Conservation (phyloP, 2,888 invertebrate genomes). For the Hyppa rectilinea region DNA sequence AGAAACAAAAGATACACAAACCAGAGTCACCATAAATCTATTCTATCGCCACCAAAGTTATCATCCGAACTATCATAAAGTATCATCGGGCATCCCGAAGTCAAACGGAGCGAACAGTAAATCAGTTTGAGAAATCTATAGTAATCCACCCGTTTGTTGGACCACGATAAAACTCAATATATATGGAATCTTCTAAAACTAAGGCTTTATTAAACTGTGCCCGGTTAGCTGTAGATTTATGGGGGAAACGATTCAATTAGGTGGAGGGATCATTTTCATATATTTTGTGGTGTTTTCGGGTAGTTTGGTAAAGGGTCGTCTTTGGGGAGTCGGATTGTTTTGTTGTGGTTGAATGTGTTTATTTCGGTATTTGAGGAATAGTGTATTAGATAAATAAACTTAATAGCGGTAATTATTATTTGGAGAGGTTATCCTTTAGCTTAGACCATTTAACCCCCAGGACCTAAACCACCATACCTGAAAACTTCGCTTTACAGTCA, state of each 20-base stretch:
- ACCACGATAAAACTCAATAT: conserved; percentile 78
- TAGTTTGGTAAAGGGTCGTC: conserved; percentile 16
- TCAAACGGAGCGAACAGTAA: conserved; percentile 54
- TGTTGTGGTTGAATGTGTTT: not conserved
- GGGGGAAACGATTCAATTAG: conserved; percentile 73
- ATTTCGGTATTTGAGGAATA: not conserved
- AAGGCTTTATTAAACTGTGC: conserved; percentile 72
- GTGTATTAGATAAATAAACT: not conserved
- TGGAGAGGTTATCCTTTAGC: too few species aligned
- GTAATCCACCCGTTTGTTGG: conserved; percentile 70
- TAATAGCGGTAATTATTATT: not conserved
- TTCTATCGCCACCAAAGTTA: conserved; percentile 62
- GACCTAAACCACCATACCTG: too few species aligned
- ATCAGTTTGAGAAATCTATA: conserved; percentile 65
- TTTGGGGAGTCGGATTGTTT: not conserved
- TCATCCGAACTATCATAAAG: conserved; percentile 62
- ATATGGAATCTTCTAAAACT: conserved; percentile 77
- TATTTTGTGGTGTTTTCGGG: conserved; percentile 57
- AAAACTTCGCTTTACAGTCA: too few species aligned
- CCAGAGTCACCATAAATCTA: conserved; percentile 51
- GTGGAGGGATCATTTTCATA: conserved; percentile 70
- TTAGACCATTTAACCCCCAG: too few species aligned
- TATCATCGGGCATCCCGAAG: conserved; percentile 53
- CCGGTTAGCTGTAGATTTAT: conserved; percentile 72
- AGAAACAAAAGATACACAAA: conserved; percentile 62